Evolutionary conservation across 2,113 vertebrate genomes (phyloP), one percentile per base, ranked within the genome.

Genomic region (Rhabdornis inornatus): DNA sequence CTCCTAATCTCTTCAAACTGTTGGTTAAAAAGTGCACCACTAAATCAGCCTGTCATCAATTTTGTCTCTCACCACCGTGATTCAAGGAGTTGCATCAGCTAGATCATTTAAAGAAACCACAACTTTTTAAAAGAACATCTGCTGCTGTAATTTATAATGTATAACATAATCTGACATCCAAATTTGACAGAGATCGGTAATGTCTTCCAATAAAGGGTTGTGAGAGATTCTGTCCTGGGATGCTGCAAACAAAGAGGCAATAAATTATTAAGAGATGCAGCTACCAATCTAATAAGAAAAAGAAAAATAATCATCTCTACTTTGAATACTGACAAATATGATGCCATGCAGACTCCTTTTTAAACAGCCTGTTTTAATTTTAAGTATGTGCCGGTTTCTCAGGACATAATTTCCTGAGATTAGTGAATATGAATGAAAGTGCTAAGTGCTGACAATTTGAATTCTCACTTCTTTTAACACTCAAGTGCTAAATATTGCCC

Each of bases 371-470:
- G 78, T 82, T 96, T 95, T 66, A 92, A 95, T 95, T 96, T 96
- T 96, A 96, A 93, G 91, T 96, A 91, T 96, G 92, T 93, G 88
- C 94, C 28, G 89, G 90, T 96, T 97, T 97, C 90, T 96, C 95
- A 96, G 96, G 96, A 96, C 95, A 96, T 94, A 97, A 95, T 97
- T 97, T 97, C 95, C 92, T 90, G 92, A 96, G 94, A 97, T 96
- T 96, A 96, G 96, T 96, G 96, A 96, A 96, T 96, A 97, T 95
- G 96, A 97, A 97, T 96, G 96, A 96, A 97, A 95, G 96, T 94
- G 97, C 94, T 97, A 97, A 97, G 96, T 96, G 95, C 96, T 97
- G 97, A 97, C 97, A 96, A 97, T 97, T 96, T 96, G 95, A 96
- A 97, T 97, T 97, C 97, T 96, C 96, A 96, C 96, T 95, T 97